A percentile compares a stretch with the other conserved stretches of the same genome.
Conservation (phyloP, 2,113 vertebrate genomes). For the Takifugu bimaculatus region DNA sequence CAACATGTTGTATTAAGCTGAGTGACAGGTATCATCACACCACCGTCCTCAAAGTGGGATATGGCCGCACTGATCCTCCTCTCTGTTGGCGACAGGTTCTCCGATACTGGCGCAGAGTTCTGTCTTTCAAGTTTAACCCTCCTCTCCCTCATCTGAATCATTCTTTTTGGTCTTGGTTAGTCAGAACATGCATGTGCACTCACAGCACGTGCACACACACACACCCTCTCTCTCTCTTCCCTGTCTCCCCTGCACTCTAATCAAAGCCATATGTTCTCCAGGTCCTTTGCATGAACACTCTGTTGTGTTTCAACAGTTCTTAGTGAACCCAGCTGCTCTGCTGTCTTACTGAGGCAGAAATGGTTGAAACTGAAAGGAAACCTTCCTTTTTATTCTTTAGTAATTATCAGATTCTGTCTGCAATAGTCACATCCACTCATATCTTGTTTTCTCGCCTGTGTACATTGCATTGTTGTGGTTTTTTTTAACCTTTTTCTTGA, state of each 20-base stretch:
- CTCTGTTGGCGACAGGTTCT: neutral
- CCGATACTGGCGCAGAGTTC: neutral
- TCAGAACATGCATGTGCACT: constrained; percentile 3
- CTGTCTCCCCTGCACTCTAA: constrained; percentile 60
- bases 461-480: too few species aligned
- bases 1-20: neutral
- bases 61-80: neutral
- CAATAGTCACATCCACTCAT: too few species aligned
- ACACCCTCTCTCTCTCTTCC: constrained; percentile 25
- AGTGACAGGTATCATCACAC: neutral
- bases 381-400: neutral
- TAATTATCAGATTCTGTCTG: too few species aligned
- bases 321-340: constrained; percentile 12
- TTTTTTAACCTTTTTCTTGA: too few species aligned
- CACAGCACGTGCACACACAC: constrained; percentile 11
- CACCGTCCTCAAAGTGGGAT: neutral
- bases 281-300: constrained; percentile 59
- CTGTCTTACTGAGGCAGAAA: constrained; percentile 20
- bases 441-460: too few species aligned
- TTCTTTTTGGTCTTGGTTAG: constrained; percentile 21
- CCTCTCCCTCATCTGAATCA: constrained; percentile 25
- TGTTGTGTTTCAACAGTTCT: constrained; percentile 50
- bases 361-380: constrained; percentile 16
- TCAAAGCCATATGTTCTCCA: constrained; percentile 71
- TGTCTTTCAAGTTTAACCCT: constrained; percentile 6